phyloP scores from a whole-genome alignment of 2,113 vertebrate genomes.

The Hippolais icterina region DNA sequence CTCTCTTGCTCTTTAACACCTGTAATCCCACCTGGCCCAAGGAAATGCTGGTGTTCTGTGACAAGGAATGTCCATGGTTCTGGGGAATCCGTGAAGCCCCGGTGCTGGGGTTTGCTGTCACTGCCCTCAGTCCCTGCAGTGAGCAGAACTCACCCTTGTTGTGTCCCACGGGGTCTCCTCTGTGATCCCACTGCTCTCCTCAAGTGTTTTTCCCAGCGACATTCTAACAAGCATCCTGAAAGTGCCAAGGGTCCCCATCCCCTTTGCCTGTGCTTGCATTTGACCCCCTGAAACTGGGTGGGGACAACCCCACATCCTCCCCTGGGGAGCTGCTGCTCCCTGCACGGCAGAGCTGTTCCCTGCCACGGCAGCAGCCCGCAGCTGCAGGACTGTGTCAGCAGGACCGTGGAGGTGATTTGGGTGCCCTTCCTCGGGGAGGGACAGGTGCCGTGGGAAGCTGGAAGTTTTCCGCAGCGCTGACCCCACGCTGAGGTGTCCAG shows the following conservation, averaged over 20 bases:
- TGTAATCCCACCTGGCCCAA: neutral
- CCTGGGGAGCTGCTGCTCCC: neutral
- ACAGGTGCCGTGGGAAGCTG: neutral
- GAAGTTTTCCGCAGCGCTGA: neutral
- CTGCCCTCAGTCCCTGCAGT: neutral
- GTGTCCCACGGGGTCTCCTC: neutral
- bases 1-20: neutral
- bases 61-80: neutral
- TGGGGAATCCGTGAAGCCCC: accelerated
- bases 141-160: neutral
- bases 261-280: neutral
- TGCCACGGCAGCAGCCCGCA: accelerated
- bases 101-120: accelerated
- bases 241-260: neutral
- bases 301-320: accelerated
- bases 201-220: neutral
- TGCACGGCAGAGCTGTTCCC: neutral
- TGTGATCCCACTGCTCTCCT: neutral
- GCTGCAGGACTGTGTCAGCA: neutral
- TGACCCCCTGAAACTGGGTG: neutral
- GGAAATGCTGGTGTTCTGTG: accelerated
- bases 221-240: neutral
- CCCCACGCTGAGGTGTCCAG: accelerated
- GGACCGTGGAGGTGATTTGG: neutral
- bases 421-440: neutral